Percentiles rank a stretch among this genome's conserved stretches.
Evolutionary conservation across 2,888 invertebrate species (phyloP).

Genomic region (Heliconius charithonia): DNA sequence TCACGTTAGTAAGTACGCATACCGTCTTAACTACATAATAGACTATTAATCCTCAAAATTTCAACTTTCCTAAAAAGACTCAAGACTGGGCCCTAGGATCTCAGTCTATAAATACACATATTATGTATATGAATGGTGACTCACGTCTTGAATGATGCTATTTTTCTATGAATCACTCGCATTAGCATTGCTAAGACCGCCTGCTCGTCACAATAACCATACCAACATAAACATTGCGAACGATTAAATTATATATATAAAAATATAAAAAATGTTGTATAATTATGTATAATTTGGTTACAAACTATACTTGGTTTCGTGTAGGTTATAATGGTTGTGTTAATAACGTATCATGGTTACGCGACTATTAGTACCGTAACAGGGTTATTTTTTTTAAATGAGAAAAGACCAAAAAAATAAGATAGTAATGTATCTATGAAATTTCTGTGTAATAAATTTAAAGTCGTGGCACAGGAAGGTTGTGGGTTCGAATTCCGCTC

Average conservation of each 20-base stretch:
- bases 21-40: too few relatives aligned
- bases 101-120: not conserved
- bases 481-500: too few relatives aligned
- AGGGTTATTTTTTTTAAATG: not conserved
- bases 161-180: slow-evolving; percentile 35
- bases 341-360: not conserved
- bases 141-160: slow-evolving; percentile 32
- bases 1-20: too few relatives aligned
- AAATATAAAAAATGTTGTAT: not conserved
- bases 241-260: not conserved
- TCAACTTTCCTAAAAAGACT: too few relatives aligned
- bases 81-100: too few relatives aligned
- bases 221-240: not conserved
- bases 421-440: too few relatives aligned
- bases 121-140: slow-evolving; percentile 21
- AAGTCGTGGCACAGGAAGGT: too few relatives aligned
- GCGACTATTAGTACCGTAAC: not conserved
- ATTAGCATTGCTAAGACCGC: slow-evolving; percentile 27
- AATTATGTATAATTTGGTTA: not conserved
- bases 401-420: too few relatives aligned
- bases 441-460: too few relatives aligned
- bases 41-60: too few relatives aligned
- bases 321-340: not conserved
- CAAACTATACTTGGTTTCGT: not conserved
- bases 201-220: not conserved